These are phyloP conservation scores for Sitta europaea DNA, from an alignment of 2,113 vertebrate species.

Conservation along the genomic window DNA sequence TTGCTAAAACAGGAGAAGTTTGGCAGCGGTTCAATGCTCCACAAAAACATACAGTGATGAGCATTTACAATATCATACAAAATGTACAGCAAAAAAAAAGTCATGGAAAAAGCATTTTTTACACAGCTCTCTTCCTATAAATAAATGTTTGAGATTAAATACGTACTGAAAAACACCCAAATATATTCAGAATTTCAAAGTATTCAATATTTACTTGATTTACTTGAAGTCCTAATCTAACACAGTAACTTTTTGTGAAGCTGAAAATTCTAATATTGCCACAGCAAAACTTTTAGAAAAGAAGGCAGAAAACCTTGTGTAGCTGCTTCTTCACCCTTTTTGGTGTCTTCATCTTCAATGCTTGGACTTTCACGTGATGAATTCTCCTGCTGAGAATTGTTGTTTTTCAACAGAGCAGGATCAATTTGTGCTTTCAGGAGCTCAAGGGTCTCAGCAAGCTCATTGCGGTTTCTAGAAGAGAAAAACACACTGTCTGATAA, in stretches of 20 bases:
- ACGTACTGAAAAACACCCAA: not conserved
- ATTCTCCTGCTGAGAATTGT: slow-evolving; percentile 69
- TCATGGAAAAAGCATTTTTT: not conserved
- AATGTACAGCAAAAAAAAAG: not conserved
- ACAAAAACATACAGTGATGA: not conserved
- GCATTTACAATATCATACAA: not conserved
- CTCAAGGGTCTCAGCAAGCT: slow-evolving; percentile 91
- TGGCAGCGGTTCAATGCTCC: not conserved
- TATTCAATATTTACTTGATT: not conserved
- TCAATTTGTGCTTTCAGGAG: slow-evolving; percentile 91
- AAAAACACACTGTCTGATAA: not conserved
- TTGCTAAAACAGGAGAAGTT: not conserved
- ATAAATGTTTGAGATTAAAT: not conserved
- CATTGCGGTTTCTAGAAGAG: slow-evolving; percentile 84
- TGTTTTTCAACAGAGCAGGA: slow-evolving; percentile 80
- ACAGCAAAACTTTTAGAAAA: slow-evolving; percentile 12
- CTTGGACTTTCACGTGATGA: slow-evolving; percentile 77
- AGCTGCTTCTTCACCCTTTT: slow-evolving; percentile 69
- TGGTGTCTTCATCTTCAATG: slow-evolving; percentile 74
- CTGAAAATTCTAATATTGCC: not conserved
- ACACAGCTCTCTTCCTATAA: not conserved
- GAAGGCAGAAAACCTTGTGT: slow-evolving; percentile 71
- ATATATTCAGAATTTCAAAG: not conserved
- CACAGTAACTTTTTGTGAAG: not conserved
- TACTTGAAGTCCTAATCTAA: not conserved